Evolutionary conservation across 2,888 invertebrate genomes (phyloP).

Genomic region (Athalia rosae): DNA sequence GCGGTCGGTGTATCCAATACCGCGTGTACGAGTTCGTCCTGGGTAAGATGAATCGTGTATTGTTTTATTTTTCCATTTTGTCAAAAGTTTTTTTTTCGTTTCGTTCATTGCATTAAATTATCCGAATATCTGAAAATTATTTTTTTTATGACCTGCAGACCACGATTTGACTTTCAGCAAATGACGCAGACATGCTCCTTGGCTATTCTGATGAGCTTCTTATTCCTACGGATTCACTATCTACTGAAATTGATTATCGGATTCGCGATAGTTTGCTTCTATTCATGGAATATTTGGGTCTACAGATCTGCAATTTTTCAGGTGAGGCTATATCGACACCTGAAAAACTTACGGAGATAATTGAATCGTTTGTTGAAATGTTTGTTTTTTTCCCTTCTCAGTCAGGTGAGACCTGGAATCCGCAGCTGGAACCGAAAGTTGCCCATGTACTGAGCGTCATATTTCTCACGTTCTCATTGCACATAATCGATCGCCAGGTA

Average conservation of each 20-base stretch:
- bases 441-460: conserved; percentile 85
- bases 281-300: conserved; percentile 82
- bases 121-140: conserved; percentile 13
- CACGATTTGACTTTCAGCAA: conserved; percentile 77
- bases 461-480: conserved; percentile 85
- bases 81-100: background rate
- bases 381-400: conserved; percentile 59
- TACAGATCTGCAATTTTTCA: conserved; percentile 76
- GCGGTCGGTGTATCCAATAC: conserved; percentile 57
- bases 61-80: conserved; percentile 39
- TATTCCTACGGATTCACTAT: conserved; percentile 90
- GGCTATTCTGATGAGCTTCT: conserved; percentile 82
- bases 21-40: conserved; percentile 65
- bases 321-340: conserved; percentile 64
- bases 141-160: background rate
- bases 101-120: conserved; percentile 1
- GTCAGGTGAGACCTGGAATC: conserved; percentile 82
- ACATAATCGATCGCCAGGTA: conserved; percentile 89
- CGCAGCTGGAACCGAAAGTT: conserved; percentile 80
- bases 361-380: background rate
- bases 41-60: conserved; percentile 63
- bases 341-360: background rate
- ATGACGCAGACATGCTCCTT: conserved; percentile 83
- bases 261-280: conserved; percentile 79
- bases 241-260: conserved; percentile 86